Percentiles rank a stretch among this genome's conserved stretches.
Conservation (phyloP, 2,113 vertebrate genomes). For the Drymodes brunneopygia region DNA sequence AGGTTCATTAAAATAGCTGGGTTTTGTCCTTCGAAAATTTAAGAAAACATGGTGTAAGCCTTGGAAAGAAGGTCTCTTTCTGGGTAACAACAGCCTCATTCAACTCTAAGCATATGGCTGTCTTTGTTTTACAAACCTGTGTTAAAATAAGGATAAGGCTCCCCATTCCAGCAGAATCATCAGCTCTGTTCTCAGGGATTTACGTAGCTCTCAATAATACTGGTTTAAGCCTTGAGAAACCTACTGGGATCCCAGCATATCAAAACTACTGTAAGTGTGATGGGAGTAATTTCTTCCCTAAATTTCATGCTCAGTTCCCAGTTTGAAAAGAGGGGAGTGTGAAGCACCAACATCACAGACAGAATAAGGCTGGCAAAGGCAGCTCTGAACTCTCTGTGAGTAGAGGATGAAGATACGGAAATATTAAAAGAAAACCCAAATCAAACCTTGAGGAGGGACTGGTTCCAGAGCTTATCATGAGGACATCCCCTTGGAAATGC, state of each 20-base stretch:
- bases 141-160: conserved; percentile 19
- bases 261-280: neutral
- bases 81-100: conserved; percentile 55
- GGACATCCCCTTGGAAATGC: neutral
- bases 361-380: neutral
- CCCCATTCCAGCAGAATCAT: conserved; percentile 7
- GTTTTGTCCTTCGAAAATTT: conserved; percentile 58
- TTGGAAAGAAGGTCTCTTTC: conserved; percentile 19
- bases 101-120: conserved; percentile 43
- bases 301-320: neutral
- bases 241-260: neutral
- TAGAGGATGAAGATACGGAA: neutral
- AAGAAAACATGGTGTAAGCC: conserved; percentile 60
- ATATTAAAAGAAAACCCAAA: neutral
- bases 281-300: neutral
- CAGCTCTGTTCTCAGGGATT: conserved; percentile 40
- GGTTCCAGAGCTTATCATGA: neutral
- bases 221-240: neutral
- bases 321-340: neutral
- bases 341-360: neutral
- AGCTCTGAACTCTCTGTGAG: neutral
- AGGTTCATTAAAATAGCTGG: conserved; percentile 68
- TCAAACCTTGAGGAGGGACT: neutral
- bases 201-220: neutral
- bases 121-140: conserved; percentile 49